Evolutionary conservation across 2,113 vertebrate species (phyloP).

Genomic region (Oreochromis aureus): DNA sequence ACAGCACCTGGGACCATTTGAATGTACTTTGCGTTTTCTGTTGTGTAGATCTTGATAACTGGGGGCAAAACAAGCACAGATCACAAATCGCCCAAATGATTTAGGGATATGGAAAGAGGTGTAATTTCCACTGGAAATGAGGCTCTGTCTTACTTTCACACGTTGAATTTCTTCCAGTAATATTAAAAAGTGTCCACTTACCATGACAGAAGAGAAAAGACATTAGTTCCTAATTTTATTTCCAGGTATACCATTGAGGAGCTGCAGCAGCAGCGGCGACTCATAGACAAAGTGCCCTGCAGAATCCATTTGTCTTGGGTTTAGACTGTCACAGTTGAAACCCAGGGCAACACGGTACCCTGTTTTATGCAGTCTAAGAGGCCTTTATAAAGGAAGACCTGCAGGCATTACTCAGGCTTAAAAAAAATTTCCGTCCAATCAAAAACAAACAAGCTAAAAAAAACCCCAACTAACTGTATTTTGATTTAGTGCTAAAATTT

Average conservation of each 20-base stretch:
- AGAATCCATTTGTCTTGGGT: neutral
- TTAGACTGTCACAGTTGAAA: neutral
- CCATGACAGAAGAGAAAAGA: neutral
- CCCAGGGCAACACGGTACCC: neutral
- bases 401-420: neutral
- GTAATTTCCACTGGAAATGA: neutral
- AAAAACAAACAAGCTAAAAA: neutral
- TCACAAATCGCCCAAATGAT: neutral
- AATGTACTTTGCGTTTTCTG: too few relatives aligned
- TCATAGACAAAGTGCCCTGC: neutral
- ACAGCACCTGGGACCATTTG: constrained; percentile 20
- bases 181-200: neutral
- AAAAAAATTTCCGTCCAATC: neutral
- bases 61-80: neutral
- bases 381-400: neutral
- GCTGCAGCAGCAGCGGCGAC: neutral
- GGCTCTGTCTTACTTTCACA: neutral
- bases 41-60: neutral
- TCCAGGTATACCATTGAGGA: neutral
- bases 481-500: neutral
- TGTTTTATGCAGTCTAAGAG: neutral
- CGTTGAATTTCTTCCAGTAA: neutral
- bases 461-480: fast-evolving
- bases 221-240: neutral
- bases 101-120: neutral